Conservation (phyloP, 2,113 vertebrate species). For the Laticauda colubrina region DNA sequence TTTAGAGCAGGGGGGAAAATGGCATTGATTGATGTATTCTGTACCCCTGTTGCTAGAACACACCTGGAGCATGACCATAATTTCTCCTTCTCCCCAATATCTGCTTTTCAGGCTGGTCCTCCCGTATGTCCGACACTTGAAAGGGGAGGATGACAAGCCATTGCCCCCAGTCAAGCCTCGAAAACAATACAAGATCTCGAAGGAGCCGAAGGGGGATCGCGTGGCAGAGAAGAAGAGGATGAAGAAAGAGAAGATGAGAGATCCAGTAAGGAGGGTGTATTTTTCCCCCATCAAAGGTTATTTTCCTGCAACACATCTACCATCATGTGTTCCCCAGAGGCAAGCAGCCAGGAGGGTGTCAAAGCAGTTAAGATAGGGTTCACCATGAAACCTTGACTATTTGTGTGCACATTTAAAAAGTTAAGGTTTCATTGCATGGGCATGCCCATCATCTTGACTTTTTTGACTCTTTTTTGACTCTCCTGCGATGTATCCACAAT, state of each 20-base stretch:
- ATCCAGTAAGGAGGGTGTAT: constrained; percentile 53
- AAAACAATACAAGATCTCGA: constrained; percentile 82
- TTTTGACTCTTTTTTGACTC: too few relatives aligned
- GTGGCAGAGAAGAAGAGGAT: constrained; percentile 69
- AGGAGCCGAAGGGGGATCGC: constrained; percentile 64
- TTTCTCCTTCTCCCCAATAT: neutral
- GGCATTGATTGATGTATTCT: neutral
- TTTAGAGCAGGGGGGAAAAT: neutral
- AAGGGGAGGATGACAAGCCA: constrained; percentile 91
- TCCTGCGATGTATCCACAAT: too few relatives aligned
- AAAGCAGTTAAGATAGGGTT: neutral
- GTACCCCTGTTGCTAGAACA: neutral
- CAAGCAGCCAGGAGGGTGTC: neutral
- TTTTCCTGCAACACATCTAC: neutral
- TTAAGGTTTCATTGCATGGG: too few relatives aligned
- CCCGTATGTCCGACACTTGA: constrained; percentile 87
- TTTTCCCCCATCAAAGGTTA: neutral
- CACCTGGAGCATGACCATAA: neutral
- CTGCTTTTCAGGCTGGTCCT: constrained; percentile 80
- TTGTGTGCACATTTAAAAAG: too few relatives aligned
- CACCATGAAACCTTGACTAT: neutral
- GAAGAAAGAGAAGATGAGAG: constrained; percentile 66
- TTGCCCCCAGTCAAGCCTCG: constrained; percentile 86
- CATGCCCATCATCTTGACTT: too few relatives aligned
- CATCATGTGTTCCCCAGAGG: neutral